phyloP scores from a whole-genome alignment of 2,888 invertebrate genomes.

The Lasioglossum figueresi region DNA sequence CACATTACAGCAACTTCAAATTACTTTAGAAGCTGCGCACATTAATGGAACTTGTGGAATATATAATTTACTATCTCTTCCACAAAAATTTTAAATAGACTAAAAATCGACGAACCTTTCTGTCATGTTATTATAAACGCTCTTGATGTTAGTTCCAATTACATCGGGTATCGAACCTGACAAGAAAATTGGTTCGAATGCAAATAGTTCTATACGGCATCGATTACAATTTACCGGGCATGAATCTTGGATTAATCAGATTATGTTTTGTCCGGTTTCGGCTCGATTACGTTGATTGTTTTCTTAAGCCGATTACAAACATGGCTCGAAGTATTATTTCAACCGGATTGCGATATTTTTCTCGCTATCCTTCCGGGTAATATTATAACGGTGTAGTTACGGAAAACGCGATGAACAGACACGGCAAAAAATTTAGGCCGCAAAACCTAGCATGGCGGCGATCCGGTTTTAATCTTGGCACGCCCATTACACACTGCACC shows the following conservation, averaged over 20 bases:
- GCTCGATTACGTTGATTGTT: not conserved
- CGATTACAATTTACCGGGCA: too few species aligned
- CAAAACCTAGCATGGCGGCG: slow-evolving; percentile 65
- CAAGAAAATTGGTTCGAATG: not conserved
- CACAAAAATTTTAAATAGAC: not conserved
- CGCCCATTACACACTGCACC: slow-evolving; percentile 69
- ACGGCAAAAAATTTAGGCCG: slow-evolving; percentile 54
- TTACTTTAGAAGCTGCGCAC: not conserved
- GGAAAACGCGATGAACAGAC: slow-evolving; percentile 36
- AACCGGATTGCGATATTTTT: slow-evolving; percentile 1
- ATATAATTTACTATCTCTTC: not conserved
- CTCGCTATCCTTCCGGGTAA: not conserved
- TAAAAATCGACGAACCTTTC: not conserved
- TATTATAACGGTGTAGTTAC: slow-evolving; percentile 32
- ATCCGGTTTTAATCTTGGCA: slow-evolving; percentile 75
- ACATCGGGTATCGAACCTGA: not conserved
- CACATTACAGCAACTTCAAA: not conserved
- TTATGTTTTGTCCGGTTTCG: not conserved
- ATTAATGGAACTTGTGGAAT: not conserved
- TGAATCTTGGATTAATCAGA: not conserved
- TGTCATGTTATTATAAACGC: too few species aligned
- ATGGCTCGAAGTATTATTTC: not conserved
- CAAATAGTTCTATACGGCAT: not conserved
- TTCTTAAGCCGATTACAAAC: slow-evolving; percentile 13
- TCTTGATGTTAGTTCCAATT: not conserved